phyloP scores from a whole-genome alignment of 2,888 invertebrate genomes.

The Eledona agricola region DNA sequence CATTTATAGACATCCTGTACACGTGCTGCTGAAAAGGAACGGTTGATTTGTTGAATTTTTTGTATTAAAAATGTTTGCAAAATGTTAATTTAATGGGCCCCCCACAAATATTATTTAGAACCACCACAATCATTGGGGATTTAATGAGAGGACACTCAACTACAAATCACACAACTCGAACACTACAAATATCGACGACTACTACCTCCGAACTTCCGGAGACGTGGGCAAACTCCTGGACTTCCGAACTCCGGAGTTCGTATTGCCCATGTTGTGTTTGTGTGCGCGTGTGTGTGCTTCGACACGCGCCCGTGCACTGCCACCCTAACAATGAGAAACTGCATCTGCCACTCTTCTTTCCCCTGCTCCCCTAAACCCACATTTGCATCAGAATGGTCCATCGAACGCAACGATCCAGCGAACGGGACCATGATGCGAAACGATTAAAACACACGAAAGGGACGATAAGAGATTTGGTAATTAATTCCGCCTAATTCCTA shows the following conservation, averaged over 20 bases:
- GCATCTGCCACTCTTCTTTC: slow-evolving; percentile 48
- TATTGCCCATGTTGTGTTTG: slow-evolving; percentile 60
- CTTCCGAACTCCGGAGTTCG: slow-evolving; percentile 60
- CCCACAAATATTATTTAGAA: too few species aligned
- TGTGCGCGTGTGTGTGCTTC: slow-evolving; percentile 35
- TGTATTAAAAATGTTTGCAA: too few species aligned
- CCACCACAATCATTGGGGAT: slow-evolving; percentile 1
- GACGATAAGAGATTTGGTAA: too few species aligned
- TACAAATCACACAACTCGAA: slow-evolving; percentile 3
- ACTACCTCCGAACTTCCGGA: slow-evolving; percentile 60
- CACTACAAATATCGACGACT: slow-evolving; percentile 1
- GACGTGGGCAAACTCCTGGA: slow-evolving; percentile 81
- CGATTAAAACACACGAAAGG: too few species aligned
- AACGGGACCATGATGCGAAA: slow-evolving; percentile 36
- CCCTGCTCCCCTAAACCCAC: slow-evolving; percentile 48
- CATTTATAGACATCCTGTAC: too few species aligned
- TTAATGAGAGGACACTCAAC: too few species aligned
- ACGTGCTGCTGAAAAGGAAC: too few species aligned
- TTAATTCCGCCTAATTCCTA: too few species aligned
- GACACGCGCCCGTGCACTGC: slow-evolving; percentile 42
- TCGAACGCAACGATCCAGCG: slow-evolving; percentile 7
- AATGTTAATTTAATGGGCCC: too few species aligned
- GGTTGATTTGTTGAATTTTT: too few species aligned
- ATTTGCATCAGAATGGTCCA: slow-evolving; percentile 56
- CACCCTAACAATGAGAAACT: slow-evolving; percentile 51